Conservation (phyloP, 2,888 invertebrate genomes). For the Drosophila villosipedis region DNA sequence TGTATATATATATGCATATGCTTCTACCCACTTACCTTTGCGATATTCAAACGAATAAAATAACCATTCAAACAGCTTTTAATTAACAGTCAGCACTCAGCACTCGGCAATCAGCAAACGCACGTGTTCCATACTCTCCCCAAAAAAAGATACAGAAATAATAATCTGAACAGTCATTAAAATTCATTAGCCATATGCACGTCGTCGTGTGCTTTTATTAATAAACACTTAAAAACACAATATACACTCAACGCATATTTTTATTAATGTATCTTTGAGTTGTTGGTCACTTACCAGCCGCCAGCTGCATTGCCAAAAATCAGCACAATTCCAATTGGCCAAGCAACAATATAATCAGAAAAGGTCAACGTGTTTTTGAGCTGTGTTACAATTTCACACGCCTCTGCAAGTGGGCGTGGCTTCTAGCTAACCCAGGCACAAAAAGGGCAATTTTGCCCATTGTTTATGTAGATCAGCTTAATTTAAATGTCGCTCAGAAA, state of each 20-base stretch:
- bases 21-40: constrained; percentile 24
- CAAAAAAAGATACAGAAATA: constrained; percentile 5
- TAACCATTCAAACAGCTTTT: constrained; percentile 56
- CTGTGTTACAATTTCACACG: constrained; percentile 49
- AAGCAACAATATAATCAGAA: constrained; percentile 15
- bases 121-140: constrained; percentile 41
- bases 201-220: constrained; percentile 56
- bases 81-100: constrained; percentile 56
- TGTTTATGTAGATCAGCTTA: constrained; percentile 11
- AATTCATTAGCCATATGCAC: constrained; percentile 73
- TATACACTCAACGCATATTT: constrained; percentile 24
- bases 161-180: constrained; percentile 58
- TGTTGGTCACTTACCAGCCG: constrained; percentile 12
- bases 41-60: constrained; percentile 49
- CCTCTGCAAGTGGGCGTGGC: constrained; percentile 39
- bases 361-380: constrained; percentile 16
- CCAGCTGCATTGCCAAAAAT: constrained; percentile 43
- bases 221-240: constrained; percentile 54
- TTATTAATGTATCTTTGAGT: constrained; percentile 13
- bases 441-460: constrained; percentile 16
- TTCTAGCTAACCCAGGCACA: constrained; percentile 12
- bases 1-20: background rate
- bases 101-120: constrained; percentile 30
- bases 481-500: constrained; percentile 2
- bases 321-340: constrained; percentile 13